Evolutionary conservation across 2,797 vertebrate species (phyloP).

Genomic region (Epinephelus malabaricus): DNA sequence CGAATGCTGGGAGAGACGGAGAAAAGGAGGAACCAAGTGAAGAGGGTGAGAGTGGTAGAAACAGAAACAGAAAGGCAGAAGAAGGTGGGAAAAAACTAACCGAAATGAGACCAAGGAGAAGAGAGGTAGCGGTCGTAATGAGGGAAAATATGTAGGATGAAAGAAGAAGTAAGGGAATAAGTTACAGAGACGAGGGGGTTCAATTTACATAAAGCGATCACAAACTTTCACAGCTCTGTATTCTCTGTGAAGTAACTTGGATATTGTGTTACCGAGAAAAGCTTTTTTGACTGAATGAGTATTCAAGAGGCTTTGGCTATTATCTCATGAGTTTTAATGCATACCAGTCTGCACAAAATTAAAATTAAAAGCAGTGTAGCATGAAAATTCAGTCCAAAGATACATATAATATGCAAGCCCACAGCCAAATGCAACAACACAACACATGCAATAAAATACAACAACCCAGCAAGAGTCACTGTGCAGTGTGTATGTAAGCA

Average conservation of each 20-base stretch:
- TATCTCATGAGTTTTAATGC: constrained; percentile 21
- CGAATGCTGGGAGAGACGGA: neutral
- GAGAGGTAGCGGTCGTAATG: constrained; percentile 1
- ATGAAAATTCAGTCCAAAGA: constrained; percentile 31
- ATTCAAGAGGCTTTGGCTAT: constrained; percentile 6
- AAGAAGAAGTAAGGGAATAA: neutral
- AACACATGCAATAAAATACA: neutral
- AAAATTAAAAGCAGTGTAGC: constrained; percentile 26
- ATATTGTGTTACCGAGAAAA: constrained; percentile 1
- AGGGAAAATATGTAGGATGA: constrained; percentile 23
- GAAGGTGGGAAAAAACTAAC: constrained; percentile 9
- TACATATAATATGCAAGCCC: constrained; percentile 7
- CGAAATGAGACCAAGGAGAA: constrained; percentile 3
- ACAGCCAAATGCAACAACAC: constrained; percentile 1
- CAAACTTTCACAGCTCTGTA: constrained; percentile 20
- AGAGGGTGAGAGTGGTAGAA: constrained; percentile 9
- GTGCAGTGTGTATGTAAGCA: neutral
- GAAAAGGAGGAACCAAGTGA: constrained; percentile 15
- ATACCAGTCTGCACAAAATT: neutral
- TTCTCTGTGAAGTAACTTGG: constrained; percentile 26
- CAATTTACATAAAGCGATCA: constrained; percentile 4
- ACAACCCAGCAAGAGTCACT: neutral
- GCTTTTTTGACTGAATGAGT: constrained; percentile 9
- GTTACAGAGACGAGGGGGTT: constrained; percentile 1
- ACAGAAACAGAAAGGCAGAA: constrained; percentile 3